phyloP scores from a whole-genome alignment of 2,113 vertebrate species.

The Typhlomys cinereus region DNA sequence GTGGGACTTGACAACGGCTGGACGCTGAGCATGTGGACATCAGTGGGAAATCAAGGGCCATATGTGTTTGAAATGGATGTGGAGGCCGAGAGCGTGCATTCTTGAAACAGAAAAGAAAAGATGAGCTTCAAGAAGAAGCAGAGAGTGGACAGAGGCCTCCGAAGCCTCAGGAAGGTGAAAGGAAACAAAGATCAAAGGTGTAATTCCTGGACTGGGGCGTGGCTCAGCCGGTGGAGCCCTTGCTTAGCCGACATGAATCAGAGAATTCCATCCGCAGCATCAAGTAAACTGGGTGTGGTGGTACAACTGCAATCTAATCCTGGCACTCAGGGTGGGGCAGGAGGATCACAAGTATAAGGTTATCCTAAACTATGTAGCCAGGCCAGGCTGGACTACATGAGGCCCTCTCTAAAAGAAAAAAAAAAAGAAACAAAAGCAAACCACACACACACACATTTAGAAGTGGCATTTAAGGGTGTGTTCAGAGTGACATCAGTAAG shows the following conservation, averaged over 20 bases:
- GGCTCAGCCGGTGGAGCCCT: not conserved
- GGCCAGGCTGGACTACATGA: not conserved
- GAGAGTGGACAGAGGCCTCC: not conserved
- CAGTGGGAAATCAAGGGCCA: not conserved
- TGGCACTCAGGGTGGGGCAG: not conserved
- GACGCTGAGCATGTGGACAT: not conserved
- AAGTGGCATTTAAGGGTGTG: not conserved
- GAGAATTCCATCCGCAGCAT: not conserved
- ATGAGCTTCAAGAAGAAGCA: not conserved
- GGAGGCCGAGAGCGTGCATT: not conserved
- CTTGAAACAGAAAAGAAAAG: not conserved
- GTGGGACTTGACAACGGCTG: not conserved
- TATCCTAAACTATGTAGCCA: not conserved
- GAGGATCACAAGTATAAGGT: not conserved
- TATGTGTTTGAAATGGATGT: not conserved
- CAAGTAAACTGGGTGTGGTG: not conserved
- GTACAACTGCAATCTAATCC: not conserved
- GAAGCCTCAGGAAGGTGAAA: not conserved
- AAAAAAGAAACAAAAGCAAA: too few species aligned
- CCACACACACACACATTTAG: not conserved
- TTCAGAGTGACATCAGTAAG: not conserved
- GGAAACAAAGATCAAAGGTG: not conserved
- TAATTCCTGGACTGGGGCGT: too few species aligned
- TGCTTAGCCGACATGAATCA: too few species aligned
- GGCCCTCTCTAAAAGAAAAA: not conserved